phyloP scores from a whole-genome alignment of 2,888 invertebrate genomes.

The Drosophila birchii region DNA sequence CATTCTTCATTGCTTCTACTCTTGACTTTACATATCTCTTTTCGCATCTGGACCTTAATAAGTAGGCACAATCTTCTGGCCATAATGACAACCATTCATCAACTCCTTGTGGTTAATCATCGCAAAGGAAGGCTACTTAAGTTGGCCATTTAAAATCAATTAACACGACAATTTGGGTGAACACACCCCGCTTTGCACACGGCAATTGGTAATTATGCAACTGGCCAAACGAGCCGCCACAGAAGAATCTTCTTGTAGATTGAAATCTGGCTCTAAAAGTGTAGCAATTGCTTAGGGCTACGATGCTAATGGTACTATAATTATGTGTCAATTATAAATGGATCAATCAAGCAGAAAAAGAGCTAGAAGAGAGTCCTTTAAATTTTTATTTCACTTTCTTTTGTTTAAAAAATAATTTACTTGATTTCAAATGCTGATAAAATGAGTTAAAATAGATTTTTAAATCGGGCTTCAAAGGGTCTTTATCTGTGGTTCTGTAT shows the following conservation, averaged over 20 bases:
- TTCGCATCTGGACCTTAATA: not conserved
- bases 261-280: slow-evolving; percentile 51
- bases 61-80: not conserved
- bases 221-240: slow-evolving; percentile 36
- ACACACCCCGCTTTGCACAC: slow-evolving; percentile 37
- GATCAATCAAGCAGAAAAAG: slow-evolving; percentile 55
- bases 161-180: slow-evolving; percentile 56
- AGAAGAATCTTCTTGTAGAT: slow-evolving; percentile 41
- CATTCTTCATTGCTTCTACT: not conserved
- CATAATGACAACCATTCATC: slow-evolving; percentile 10
- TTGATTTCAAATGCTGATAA: not conserved
- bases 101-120: slow-evolving; percentile 32
- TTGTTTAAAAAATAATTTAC: not conserved
- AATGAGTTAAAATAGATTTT: too few species aligned
- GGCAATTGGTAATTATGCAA: slow-evolving; percentile 56
- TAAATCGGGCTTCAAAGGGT: slow-evolving; percentile 1
- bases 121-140: slow-evolving; percentile 33
- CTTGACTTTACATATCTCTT: not conserved
- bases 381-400: not conserved
- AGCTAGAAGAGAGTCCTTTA: not conserved
- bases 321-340: slow-evolving; percentile 71
- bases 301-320: slow-evolving; percentile 54
- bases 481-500: slow-evolving; percentile 13
- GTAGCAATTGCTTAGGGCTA: slow-evolving; percentile 64
- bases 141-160: slow-evolving; percentile 79